Conservation (phyloP, 1,140 invertebrate species). For the Reticulitermes speratus region DNA sequence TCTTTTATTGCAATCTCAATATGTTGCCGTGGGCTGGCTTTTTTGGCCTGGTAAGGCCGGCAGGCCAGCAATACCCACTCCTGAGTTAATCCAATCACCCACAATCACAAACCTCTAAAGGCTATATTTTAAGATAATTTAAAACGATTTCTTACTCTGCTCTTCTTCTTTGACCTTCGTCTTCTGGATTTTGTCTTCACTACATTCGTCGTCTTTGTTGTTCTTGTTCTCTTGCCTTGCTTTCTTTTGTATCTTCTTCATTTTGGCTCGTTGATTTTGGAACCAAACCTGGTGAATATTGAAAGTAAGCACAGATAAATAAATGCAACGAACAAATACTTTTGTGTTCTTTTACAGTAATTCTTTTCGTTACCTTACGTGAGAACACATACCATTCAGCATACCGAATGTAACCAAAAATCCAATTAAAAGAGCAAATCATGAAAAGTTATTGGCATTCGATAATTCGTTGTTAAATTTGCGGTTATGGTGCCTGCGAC, state of each 20-base stretch:
- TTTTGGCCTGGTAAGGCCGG: no score
- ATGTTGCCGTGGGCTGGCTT: no score
- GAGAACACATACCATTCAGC: not conserved
- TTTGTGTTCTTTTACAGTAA: not conserved
- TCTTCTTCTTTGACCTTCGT: slow-evolving; percentile 59
- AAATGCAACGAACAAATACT: not conserved
- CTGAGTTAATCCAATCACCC: no score
- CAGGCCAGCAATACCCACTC: no score
- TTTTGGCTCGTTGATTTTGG: slow-evolving; percentile 78
- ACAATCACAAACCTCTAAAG: no score
- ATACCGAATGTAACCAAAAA: slow-evolving; percentile 1
- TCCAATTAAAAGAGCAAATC: not conserved
- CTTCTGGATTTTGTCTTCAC: slow-evolving; percentile 46
- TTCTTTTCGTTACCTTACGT: not conserved
- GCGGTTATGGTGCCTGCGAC: not conserved
- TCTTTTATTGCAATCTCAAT: no score
- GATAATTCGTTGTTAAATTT: not conserved
- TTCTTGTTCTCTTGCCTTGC: slow-evolving; percentile 40
- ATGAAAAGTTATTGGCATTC: not conserved
- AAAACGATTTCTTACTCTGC: slow-evolving; percentile 50
- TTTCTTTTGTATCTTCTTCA: slow-evolving; percentile 61
- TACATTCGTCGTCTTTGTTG: slow-evolving; percentile 35
- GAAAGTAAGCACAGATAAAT: not conserved
- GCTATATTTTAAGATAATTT: no score
- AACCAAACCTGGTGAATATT: slow-evolving; percentile 69